phyloP scores from a whole-genome alignment of 1,140 invertebrate genomes.

The Drosophila biarmipes region DNA sequence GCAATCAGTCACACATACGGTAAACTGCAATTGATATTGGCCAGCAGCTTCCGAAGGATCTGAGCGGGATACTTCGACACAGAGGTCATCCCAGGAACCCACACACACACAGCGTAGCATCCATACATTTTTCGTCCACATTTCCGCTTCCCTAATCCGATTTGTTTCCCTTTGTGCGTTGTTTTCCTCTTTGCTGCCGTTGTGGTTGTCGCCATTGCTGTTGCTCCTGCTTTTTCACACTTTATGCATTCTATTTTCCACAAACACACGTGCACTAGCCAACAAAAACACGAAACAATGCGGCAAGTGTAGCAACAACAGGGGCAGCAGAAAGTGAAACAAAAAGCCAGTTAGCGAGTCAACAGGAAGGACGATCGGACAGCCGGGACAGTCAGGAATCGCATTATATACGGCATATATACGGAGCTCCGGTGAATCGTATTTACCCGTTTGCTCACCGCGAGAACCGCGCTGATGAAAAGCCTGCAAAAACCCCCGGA shows the following conservation, averaged over 20 bases:
- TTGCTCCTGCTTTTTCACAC: conserved; percentile 58
- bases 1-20: conserved; percentile 49
- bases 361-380: conserved; percentile 19
- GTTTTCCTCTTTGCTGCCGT: conserved; percentile 34
- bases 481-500: conserved; percentile 27
- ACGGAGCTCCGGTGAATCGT: conserved; percentile 26
- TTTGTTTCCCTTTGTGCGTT: conserved; percentile 65
- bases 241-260: conserved; percentile 64
- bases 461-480: conserved; percentile 45
- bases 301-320: conserved; percentile 18
- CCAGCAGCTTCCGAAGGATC: conserved; percentile 12
- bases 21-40: conserved; percentile 40
- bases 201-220: conserved; percentile 36
- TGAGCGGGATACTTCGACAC: not conserved
- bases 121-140: conserved; percentile 57
- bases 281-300: conserved; percentile 29
- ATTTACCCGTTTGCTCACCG: conserved; percentile 31
- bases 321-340: conserved; percentile 9
- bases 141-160: conserved; percentile 70
- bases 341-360: conserved; percentile 45
- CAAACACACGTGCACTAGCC: conserved; percentile 28
- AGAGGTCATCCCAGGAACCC: conserved; percentile 4
- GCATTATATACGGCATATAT: conserved; percentile 41
- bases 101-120: not conserved
- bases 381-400: conserved; percentile 15